Base-by-base conservation (phyloP, 2,797 vertebrate genomes). In the Eupleurogrammus muticus region DNA sequence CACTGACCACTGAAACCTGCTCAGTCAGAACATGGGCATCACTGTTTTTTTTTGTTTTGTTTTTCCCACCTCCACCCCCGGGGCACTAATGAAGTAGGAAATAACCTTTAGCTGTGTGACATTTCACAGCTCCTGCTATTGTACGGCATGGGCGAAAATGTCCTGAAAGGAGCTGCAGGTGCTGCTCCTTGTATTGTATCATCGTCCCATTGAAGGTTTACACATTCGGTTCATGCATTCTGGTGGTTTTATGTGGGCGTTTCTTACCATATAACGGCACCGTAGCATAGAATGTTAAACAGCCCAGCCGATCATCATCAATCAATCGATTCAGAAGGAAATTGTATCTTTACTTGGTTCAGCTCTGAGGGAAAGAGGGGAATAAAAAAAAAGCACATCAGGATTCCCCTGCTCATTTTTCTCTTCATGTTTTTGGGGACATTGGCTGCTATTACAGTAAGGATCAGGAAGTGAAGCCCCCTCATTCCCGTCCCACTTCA, bases 61-160 rank as follows among this genome's bases (percentile, higher is more conserved):
- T n/a, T n/a, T n/a, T 28, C 28, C 28, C 28, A n/a, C 28, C 28
- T 6, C 28, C 40, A 16, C 40, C 14, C 36, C 50, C 28, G 0
- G 12, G 13, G 61, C 58, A n/a, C 55, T 72, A 75, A 80, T 76
- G 75, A 82, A 81, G 78, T 14, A 83, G 73, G 74, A 82, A 84
- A 79, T 79, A 83, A 86, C 89, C 83, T 88, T 87, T 83, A 75
- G 83, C 79, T 16, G 70, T 61, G 80, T 78, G 87, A 84, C 87
- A 85, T 87, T 89, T 89, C 81, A 82, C 78, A 71, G 75, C 79
- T 80, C 75, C 73, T 20, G 64, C 70, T 73, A 40, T 73, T 72
- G 77, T 76, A 38, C 49, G 19, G 58, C 52, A 55, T 7, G 17
- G 17, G 69, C 49, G 38, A 60, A 28, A 73, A 53, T 68, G 60